Percentiles rank a stretch among this genome's conserved stretches.
Evolutionary conservation across 92 coral and sea anemone genomes (phyloP).

Genomic region (Virgularia gustaviana): DNA sequence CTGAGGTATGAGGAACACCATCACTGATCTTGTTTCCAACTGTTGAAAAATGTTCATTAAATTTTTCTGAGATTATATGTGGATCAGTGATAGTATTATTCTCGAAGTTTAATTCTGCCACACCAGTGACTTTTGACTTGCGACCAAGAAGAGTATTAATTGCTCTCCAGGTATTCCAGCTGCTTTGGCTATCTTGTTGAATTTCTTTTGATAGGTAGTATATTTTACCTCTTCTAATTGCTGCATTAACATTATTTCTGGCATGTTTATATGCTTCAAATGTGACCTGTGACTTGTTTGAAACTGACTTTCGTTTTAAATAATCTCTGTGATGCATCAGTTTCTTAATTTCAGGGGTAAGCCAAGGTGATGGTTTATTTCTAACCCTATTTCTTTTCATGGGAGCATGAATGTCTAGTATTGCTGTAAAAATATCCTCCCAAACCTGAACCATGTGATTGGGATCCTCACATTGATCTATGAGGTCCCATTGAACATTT

Average conservation of each 20-base stretch:
- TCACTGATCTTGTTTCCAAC: too few relatives aligned
- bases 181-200: too few relatives aligned
- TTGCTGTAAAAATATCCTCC: conserved; percentile 12
- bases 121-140: too few relatives aligned
- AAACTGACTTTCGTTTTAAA: background rate
- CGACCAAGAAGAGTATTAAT: too few relatives aligned
- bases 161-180: too few relatives aligned
- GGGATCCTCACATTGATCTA: conserved; percentile 4
- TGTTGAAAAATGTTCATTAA: too few relatives aligned
- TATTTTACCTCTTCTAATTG: conserved; percentile 32
- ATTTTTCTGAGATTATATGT: too few relatives aligned
- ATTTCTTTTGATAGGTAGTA: conserved; percentile 32
- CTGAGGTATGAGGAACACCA: too few relatives aligned
- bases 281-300: background rate
- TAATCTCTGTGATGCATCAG: conserved; percentile 38
- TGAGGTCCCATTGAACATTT: conserved; percentile 10
- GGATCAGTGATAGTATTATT: too few relatives aligned
- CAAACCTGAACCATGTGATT: conserved; percentile 5
- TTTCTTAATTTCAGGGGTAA: conserved; percentile 46
- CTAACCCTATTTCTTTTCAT: conserved; percentile 18
- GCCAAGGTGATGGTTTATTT: conserved; percentile 57
- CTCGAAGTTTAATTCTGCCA: too few relatives aligned
- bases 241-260: conserved; percentile 27
- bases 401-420: conserved; percentile 20
- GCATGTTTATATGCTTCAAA: background rate